These are phyloP conservation scores for Rhaphigaster nebulosa DNA, from an alignment of 2,888 invertebrate genomes.

Conservation along the genomic window DNA sequence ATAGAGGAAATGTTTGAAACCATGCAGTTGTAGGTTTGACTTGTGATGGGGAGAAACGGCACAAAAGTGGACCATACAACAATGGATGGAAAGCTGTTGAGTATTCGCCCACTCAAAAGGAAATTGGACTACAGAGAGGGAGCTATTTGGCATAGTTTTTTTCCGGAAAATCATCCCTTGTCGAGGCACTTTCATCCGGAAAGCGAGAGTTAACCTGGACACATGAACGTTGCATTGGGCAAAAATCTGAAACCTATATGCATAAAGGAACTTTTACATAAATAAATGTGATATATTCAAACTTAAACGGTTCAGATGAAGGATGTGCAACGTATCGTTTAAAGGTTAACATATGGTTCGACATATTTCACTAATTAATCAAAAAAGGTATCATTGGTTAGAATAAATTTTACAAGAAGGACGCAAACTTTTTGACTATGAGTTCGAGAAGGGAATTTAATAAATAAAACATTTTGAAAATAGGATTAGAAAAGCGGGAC, in stretches of 20 bases:
- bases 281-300: not conserved
- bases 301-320: not conserved
- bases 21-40: not conserved
- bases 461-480: too few relatives aligned
- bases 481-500: too few relatives aligned
- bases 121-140: not conserved
- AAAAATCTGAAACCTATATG: not conserved
- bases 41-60: not conserved
- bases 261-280: not conserved
- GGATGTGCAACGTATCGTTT: not conserved
- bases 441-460: too few relatives aligned
- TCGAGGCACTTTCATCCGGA: not conserved
- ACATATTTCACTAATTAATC: too few relatives aligned
- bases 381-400: too few relatives aligned
- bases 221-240: not conserved
- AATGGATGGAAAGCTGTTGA: conserved; percentile 5
- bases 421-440: too few relatives aligned
- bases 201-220: not conserved
- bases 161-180: not conserved
- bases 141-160: not conserved
- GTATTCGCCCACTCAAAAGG: not conserved
- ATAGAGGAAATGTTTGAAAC: not conserved
- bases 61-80: not conserved
- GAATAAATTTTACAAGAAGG: too few relatives aligned
- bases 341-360: too few relatives aligned